These are phyloP conservation scores for Tribolium castaneum DNA, from an alignment of 1,140 invertebrate species.

Conservation along the genomic window DNA sequence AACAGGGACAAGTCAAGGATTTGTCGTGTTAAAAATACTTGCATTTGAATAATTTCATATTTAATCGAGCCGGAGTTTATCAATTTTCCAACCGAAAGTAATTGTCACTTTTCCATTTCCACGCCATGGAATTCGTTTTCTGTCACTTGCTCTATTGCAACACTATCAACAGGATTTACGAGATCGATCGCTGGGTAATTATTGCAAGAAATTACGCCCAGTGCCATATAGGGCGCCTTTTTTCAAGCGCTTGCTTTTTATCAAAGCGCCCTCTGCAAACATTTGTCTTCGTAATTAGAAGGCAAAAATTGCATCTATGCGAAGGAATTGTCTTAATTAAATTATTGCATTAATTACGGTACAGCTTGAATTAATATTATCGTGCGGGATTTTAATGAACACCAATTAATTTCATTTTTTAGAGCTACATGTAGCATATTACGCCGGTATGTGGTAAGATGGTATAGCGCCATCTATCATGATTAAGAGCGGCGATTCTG, in stretches of 20 bases:
- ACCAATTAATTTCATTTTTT: conserved; percentile 14
- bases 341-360: conserved; percentile 14
- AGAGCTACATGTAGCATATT: background rate
- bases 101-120: conserved; percentile 1
- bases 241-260: background rate
- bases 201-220: conserved; percentile 25
- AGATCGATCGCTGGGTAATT: conserved; percentile 20
- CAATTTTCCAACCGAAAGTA: background rate
- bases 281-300: background rate
- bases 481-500: conserved; percentile 13
- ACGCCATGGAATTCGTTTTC: conserved; percentile 12
- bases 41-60: conserved; percentile 26
- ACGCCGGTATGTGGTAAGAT: conserved; percentile 7
- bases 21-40: conserved; percentile 24
- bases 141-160: conserved; percentile 29
- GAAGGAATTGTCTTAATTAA: conserved; percentile 34
- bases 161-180: conserved; percentile 25
- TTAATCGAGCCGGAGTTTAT: background rate
- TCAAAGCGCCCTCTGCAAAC: conserved; percentile 3
- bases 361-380: background rate
- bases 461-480: conserved; percentile 17
- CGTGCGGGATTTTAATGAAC: conserved; percentile 2
- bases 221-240: conserved; percentile 4
- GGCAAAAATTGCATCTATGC: background rate
- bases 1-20: conserved; percentile 29